These are phyloP conservation scores for Siphamia tubifer DNA, from an alignment of 2,113 vertebrate species.

Conservation along the genomic window DNA sequence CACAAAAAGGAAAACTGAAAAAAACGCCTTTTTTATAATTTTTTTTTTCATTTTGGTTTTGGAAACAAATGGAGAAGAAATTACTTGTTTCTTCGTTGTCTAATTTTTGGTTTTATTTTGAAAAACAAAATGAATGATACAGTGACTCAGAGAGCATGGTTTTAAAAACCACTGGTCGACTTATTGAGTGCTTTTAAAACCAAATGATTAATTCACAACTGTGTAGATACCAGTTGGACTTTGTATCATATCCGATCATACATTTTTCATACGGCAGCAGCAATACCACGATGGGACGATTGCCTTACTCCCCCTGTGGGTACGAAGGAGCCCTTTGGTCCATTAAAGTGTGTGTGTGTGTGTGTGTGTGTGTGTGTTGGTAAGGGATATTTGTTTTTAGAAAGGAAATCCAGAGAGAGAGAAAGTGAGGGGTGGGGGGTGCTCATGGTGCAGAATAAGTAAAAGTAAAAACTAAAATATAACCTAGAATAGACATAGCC, in stretches of 20 bases:
- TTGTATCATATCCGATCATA: conserved; percentile 77
- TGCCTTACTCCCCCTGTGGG: conserved; percentile 49
- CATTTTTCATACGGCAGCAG: conserved; percentile 79
- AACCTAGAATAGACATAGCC: neutral
- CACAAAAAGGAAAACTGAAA: too few species aligned
- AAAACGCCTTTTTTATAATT: neutral
- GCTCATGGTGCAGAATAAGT: conserved; percentile 30
- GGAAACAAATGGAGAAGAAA: too few species aligned
- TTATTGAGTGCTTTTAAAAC: conserved; percentile 57
- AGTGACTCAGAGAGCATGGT: conserved; percentile 7
- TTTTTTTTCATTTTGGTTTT: too few species aligned
- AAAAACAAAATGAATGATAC: too few species aligned
- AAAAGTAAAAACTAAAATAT: conserved; percentile 20
- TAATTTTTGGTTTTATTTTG: too few species aligned
- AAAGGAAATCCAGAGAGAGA: conserved; percentile 26
- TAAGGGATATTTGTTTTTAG: conserved; percentile 66
- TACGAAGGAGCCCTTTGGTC: conserved; percentile 68
- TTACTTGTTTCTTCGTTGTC: too few species aligned
- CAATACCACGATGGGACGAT: conserved; percentile 55
- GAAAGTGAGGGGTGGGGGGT: too few species aligned
- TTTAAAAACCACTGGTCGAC: neutral
- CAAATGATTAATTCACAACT: conserved; percentile 74
- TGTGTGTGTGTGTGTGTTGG: conserved; percentile 9
- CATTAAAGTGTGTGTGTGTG: conserved; percentile 65
- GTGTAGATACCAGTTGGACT: conserved; percentile 59